phyloP scores from a whole-genome alignment of 2,113 vertebrate species.

The Saimiri boliviensis region DNA sequence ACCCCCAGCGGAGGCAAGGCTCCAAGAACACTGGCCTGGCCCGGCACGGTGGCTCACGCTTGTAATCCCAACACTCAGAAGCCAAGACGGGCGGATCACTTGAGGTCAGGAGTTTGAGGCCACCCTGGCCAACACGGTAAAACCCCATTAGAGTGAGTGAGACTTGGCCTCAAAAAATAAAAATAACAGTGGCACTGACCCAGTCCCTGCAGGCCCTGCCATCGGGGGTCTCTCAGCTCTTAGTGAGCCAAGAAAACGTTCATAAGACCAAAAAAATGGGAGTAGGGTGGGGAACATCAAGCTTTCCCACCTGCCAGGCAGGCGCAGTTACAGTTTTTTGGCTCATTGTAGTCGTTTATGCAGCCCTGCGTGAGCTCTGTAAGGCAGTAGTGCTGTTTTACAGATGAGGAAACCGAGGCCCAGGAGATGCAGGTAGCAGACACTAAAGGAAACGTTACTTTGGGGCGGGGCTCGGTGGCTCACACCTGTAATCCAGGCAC shows the following conservation, averaged over 20 bases:
- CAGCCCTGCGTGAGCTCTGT: background rate
- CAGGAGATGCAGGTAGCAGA: background rate
- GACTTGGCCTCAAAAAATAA: too few relatives aligned
- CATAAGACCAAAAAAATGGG: too few relatives aligned
- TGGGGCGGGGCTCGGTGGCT: too few relatives aligned
- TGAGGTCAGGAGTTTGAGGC: too few relatives aligned
- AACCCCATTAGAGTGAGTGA: too few relatives aligned
- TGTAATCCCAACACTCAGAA: too few relatives aligned
- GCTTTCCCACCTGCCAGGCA: background rate
- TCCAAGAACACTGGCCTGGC: background rate
- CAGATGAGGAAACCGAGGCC: background rate
- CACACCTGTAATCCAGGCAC: too few relatives aligned
- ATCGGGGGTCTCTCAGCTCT: background rate
- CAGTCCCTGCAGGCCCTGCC: background rate
- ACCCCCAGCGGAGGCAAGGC: background rate
- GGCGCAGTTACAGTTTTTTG: background rate
- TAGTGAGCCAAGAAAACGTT: background rate
- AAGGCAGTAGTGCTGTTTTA: background rate
- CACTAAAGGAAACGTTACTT: background rate
- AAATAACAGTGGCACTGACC: background rate
- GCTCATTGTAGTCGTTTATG: too few relatives aligned
- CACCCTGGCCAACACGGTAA: too few relatives aligned
- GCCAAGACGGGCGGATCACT: too few relatives aligned
- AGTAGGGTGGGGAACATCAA: too few relatives aligned
- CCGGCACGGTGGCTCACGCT: rapidly evolving